Base-by-base conservation (phyloP, 2,113 vertebrate species). In the Gallinago paraguaiae region DNA sequence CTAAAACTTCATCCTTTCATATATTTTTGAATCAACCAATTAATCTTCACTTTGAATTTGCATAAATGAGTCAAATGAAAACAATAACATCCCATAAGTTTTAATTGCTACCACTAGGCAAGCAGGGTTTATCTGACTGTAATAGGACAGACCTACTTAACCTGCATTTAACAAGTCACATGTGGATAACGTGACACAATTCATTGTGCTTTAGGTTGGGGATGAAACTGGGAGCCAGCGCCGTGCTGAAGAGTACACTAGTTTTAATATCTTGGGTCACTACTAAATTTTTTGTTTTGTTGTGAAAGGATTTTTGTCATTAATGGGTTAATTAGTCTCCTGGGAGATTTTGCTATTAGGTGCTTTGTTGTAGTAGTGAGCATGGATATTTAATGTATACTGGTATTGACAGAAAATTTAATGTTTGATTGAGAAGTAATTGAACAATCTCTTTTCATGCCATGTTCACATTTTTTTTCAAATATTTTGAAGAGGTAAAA, bases 201-300 rank as follows among this genome's bases (percentile, higher is more conserved):
- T 22, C 4, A 31, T 13, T 67, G 12, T 37, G 11, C 12, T 27
- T 13, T 13, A 41, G 4, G 1, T 18, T 46, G 25, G 11, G 17
- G 11, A 22, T 76, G 41, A 78, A 87, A 74, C 16, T 20, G n/a
- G 23, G n/a, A 80, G 45, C 18, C 11, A 88, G 8, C 16, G 86
- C 2, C 0, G 0, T 13, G 65, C 5, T 65, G 48, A 82, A 61
- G 6, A 8, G 53, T 35, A 27, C 11, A 56, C 6, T 69, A 28
- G 27, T 72, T 82, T 56, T 57, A 28, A 61, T 4, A 35, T 72
- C 76, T 65, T 80, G 61, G 46, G 13, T 78, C 53, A 56, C 10
- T 31, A 13, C 17, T 28, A 19, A 24, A 5, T 39, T 17, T 43
- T 46, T 78, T 56, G 0, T 30, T 67, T 77, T 83, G 1, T 46